Percentiles rank a stretch among this genome's conserved stretches.
Evolutionary conservation across 1,140 invertebrate species (phyloP).

Genomic region (Argopecten irradians): DNA sequence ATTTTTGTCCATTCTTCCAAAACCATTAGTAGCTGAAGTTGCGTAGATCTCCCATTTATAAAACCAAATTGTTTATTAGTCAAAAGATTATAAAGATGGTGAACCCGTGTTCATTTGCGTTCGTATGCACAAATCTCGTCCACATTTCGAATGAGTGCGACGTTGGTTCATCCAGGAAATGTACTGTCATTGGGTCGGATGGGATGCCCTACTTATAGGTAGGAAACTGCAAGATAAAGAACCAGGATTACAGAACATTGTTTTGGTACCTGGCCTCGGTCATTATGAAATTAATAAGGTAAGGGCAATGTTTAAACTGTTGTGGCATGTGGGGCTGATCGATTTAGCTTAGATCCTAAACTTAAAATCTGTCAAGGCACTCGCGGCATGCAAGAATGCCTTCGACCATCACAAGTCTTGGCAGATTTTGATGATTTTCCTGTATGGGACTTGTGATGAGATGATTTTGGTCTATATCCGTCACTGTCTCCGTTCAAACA

Average conservation of each 20-base stretch:
- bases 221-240: constrained; percentile 28
- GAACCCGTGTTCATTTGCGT: constrained; percentile 32
- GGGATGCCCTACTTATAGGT: constrained; percentile 1
- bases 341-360: constrained; percentile 27
- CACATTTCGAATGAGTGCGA: not conserved
- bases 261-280: constrained; percentile 31
- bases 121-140: not conserved
- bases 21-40: too few species aligned
- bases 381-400: not conserved
- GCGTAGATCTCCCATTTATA: too few species aligned
- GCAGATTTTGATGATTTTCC: constrained; percentile 29
- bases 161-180: not conserved
- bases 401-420: constrained; percentile 38
- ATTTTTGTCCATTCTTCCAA: too few species aligned
- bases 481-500: not conserved
- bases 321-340: constrained; percentile 6
- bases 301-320: constrained; percentile 21
- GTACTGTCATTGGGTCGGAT: constrained; percentile 32
- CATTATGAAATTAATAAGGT: constrained; percentile 41
- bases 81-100: too few species aligned
- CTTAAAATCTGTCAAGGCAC: not conserved
- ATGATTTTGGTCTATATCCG: not conserved
- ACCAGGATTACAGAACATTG: too few species aligned
- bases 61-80: too few species aligned
- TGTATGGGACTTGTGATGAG: not conserved